phyloP scores from a whole-genome alignment of 2,797 vertebrate species.

The Lutjanus campechanus region DNA sequence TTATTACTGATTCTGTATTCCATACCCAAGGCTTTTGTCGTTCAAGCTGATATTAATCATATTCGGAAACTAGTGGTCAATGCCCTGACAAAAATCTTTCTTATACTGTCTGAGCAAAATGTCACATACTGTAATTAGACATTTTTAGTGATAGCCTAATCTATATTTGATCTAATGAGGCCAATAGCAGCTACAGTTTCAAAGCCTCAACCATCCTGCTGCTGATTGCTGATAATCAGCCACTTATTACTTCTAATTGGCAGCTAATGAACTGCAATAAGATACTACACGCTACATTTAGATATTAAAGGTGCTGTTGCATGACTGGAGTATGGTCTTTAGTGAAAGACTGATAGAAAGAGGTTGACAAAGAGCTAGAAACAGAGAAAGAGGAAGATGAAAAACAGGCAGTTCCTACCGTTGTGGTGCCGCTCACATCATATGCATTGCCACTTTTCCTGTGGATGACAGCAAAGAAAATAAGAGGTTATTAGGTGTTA shows the following conservation, averaged over 20 bases:
- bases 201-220: background rate
- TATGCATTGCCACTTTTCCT: constrained; percentile 65
- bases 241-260: constrained; percentile 30
- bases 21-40: background rate
- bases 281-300: background rate
- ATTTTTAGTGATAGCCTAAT: constrained; percentile 23
- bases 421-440: constrained; percentile 40
- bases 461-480: constrained; percentile 36
- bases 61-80: background rate
- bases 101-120: background rate
- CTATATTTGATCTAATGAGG: constrained; percentile 36
- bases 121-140: background rate
- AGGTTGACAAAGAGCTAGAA: background rate
- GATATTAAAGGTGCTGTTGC: background rate
- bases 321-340: background rate
- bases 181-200: constrained; percentile 9
- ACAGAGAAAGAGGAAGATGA: background rate
- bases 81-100: background rate
- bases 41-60: background rate
- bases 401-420: constrained; percentile 53
- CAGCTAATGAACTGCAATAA: constrained; percentile 25
- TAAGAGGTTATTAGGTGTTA: background rate
- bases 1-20: background rate
- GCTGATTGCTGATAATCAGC: constrained; percentile 35
- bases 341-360: background rate